phyloP scores from a whole-genome alignment of 2,113 vertebrate species.

The Trichechus manatus region DNA sequence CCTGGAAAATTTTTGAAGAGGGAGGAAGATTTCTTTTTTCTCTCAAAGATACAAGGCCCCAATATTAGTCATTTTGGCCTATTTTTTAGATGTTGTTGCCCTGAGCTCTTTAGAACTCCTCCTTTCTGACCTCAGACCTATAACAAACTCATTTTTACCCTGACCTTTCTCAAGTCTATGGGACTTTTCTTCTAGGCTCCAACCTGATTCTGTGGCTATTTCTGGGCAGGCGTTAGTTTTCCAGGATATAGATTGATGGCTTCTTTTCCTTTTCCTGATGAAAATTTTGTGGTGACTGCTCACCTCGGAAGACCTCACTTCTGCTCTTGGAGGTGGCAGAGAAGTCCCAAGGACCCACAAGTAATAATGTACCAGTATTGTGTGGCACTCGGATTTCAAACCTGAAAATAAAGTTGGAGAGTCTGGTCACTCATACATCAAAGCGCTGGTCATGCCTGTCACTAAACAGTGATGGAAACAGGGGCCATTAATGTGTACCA shows the following conservation, averaged over 20 bases:
- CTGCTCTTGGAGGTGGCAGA: background rate
- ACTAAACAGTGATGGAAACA: background rate
- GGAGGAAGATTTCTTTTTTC: background rate
- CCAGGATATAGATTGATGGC: conserved; percentile 20
- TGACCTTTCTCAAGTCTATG: background rate
- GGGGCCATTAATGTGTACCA: background rate
- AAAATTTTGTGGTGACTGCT: conserved; percentile 47
- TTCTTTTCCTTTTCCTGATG: conserved; percentile 55
- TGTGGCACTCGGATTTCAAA: conserved; percentile 10
- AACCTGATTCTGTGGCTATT: background rate
- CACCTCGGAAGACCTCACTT: conserved; percentile 20
- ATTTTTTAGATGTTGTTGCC: background rate
- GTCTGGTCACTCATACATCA: background rate
- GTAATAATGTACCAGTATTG: background rate
- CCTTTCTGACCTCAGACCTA: background rate
- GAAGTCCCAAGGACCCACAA: conserved; percentile 11
- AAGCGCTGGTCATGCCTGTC: background rate
- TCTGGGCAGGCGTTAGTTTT: background rate
- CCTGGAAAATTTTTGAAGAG: background rate
- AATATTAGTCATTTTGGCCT: background rate
- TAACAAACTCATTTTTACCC: background rate
- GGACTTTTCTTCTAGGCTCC: background rate
- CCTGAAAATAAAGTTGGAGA: conserved; percentile 12
- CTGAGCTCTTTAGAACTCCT: background rate
- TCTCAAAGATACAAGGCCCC: background rate